Conservation (phyloP, 1,140 invertebrate genomes). For the Halyomorpha halys region DNA sequence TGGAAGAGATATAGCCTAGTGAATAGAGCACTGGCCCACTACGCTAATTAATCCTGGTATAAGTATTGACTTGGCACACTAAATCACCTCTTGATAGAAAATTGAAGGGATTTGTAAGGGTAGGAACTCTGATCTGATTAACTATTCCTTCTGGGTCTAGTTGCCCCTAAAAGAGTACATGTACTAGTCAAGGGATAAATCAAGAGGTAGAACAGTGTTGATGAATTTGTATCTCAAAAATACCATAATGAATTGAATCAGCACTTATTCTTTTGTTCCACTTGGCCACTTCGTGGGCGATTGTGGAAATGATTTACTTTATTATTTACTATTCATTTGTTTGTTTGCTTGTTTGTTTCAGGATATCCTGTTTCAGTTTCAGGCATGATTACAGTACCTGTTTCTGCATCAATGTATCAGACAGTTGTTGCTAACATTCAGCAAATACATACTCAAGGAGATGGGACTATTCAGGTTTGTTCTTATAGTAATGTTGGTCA, state of each 20-base stretch:
- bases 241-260: background rate
- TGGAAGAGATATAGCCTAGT: too few relatives aligned
- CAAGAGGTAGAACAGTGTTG: too few relatives aligned
- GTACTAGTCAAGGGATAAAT: too few relatives aligned
- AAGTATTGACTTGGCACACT: too few relatives aligned
- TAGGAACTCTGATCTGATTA: too few relatives aligned
- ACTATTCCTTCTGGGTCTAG: too few relatives aligned
- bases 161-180: too few relatives aligned
- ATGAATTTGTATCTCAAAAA: background rate
- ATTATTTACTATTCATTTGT: background rate
- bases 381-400: constrained; percentile 90
- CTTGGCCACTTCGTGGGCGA: background rate
- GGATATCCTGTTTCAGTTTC: constrained; percentile 78
- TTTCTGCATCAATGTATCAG: constrained; percentile 91
- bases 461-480: constrained; percentile 60
- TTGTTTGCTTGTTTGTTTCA: constrained; percentile 36
- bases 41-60: too few relatives aligned
- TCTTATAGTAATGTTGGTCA: too few relatives aligned
- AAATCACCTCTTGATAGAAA: too few relatives aligned
- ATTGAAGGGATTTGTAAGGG: too few relatives aligned
- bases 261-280: background rate
- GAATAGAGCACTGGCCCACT: too few relatives aligned
- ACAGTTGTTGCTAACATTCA: constrained; percentile 89
- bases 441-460: constrained; percentile 58
- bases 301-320: background rate